Conservation (phyloP, 2,797 vertebrate species). For the Pseudochaenichthys georgianus region DNA sequence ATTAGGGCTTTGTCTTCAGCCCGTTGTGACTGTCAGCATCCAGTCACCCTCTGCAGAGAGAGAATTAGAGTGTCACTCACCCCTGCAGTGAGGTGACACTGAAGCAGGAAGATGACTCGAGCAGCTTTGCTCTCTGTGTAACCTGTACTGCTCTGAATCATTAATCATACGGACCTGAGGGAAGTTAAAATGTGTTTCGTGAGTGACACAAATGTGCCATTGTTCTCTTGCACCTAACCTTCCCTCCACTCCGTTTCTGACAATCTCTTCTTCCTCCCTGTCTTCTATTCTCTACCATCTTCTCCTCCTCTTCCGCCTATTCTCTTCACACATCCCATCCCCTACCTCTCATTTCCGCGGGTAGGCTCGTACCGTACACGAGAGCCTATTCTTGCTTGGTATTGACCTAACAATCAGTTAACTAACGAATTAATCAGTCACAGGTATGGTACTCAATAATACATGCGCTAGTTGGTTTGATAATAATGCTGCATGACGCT, state of each 20-base stretch:
- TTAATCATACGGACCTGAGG: slow-evolving; percentile 57
- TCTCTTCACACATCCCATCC: slow-evolving; percentile 51
- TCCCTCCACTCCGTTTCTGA: slow-evolving; percentile 61
- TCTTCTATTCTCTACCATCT: slow-evolving; percentile 55
- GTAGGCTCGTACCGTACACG: slow-evolving; percentile 81
- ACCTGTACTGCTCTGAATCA: slow-evolving; percentile 47
- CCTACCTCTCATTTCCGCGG: slow-evolving; percentile 54
- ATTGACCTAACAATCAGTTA: slow-evolving; percentile 80
- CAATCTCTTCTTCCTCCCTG: slow-evolving; percentile 59
- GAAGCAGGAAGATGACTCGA: slow-evolving; percentile 48
- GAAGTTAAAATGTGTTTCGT: slow-evolving; percentile 59
- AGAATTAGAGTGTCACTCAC: slow-evolving; percentile 69
- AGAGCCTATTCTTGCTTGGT: slow-evolving; percentile 84
- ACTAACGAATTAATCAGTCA: slow-evolving; percentile 82
- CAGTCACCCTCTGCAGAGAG: slow-evolving; percentile 56
- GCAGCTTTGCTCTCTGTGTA: slow-evolving; percentile 38
- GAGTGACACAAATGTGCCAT: slow-evolving; percentile 61
- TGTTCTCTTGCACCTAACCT: slow-evolving; percentile 71
- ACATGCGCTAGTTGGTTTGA: slow-evolving; percentile 63
- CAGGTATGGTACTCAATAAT: slow-evolving; percentile 73
- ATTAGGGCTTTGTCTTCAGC: slow-evolving; percentile 63
- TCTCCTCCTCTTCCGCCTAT: slow-evolving; percentile 41
- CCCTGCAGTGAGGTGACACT: slow-evolving; percentile 51
- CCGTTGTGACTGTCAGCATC: slow-evolving; percentile 56
- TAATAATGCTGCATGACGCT: slow-evolving; percentile 71